Percentiles rank a stretch among this genome's conserved stretches.
Evolutionary conservation across 2,797 vertebrate genomes (phyloP).

Genomic region (Erethizon dorsatum): DNA sequence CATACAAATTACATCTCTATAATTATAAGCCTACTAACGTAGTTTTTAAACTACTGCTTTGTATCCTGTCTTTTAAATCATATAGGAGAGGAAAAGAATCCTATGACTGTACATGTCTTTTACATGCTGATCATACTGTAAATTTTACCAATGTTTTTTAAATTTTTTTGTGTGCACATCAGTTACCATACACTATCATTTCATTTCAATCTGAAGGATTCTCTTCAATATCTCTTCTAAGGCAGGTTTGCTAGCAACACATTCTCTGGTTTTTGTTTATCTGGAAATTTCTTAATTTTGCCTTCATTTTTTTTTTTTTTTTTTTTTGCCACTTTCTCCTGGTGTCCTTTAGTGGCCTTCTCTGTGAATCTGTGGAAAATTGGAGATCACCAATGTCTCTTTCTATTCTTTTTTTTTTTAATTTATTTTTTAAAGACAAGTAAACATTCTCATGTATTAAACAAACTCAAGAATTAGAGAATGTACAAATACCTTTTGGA

Average conservation of each 20-base stretch:
- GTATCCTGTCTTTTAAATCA: background rate
- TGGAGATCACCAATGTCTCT: background rate
- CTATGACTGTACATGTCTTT: background rate
- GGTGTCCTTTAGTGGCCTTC: background rate
- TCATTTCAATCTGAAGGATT: too few species aligned
- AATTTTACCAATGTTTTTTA: background rate
- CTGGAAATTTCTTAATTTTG: background rate
- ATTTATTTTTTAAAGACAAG: too few species aligned
- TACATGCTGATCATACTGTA: background rate
- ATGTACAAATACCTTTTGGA: too few species aligned
- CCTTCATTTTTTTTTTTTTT: too few species aligned
- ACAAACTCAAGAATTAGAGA: too few species aligned
- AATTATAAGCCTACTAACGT: background rate
- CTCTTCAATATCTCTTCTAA: background rate
- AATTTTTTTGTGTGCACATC: background rate
- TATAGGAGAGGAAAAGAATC: background rate
- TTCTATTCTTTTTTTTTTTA: background rate
- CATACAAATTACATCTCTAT: background rate
- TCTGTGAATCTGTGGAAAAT: background rate
- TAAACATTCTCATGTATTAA: too few species aligned
- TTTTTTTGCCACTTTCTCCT: background rate
- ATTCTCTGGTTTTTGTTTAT: background rate
- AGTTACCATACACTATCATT: background rate
- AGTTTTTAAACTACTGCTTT: background rate
- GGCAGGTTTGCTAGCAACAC: background rate